A percentile compares a stretch with the other conserved stretches of the same genome.
Conservation (phyloP, 2,797 vertebrate genomes). For the Sus cebifrons region DNA sequence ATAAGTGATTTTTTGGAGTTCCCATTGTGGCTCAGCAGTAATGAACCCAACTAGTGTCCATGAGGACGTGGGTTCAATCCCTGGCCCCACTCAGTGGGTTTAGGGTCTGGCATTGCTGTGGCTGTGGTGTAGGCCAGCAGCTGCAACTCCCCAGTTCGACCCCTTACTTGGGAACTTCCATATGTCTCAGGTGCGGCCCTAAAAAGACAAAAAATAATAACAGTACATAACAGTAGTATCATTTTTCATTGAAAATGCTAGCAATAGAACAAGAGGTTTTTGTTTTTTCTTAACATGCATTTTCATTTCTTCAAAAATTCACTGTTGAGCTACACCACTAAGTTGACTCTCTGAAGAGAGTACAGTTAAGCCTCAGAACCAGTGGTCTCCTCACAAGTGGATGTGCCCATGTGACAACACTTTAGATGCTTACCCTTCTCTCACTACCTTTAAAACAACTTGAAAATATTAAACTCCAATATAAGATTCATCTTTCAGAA, state of each 20-base stretch:
- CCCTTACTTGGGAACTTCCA: no score
- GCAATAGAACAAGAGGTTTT: not conserved
- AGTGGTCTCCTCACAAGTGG: slow-evolving; percentile 4
- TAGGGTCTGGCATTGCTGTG: no score
- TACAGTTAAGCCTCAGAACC: slow-evolving; percentile 32
- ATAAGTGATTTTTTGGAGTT: not conserved
- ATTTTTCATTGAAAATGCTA: slow-evolving; percentile 41
- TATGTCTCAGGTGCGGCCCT: no score
- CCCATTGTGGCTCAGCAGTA: no score
- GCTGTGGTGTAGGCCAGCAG: no score
- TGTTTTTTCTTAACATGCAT: not conserved
- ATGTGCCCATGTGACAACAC: not conserved
- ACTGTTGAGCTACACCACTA: not conserved
- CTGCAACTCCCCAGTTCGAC: no score
- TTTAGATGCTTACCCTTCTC: not conserved
- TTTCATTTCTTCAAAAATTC: slow-evolving; percentile 60
- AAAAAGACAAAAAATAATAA: no score
- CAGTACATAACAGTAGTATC: not conserved
- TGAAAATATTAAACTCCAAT: slow-evolving; percentile 44
- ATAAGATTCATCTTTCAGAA: slow-evolving; percentile 46
- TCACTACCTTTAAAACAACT: slow-evolving; percentile 31
- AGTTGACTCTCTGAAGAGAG: not conserved
- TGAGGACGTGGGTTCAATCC: no score
- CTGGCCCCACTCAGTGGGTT: no score
- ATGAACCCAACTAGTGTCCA: no score